Evolutionary conservation across 2,797 vertebrate genomes (phyloP).

Genomic region (Poecilia picta): DNA sequence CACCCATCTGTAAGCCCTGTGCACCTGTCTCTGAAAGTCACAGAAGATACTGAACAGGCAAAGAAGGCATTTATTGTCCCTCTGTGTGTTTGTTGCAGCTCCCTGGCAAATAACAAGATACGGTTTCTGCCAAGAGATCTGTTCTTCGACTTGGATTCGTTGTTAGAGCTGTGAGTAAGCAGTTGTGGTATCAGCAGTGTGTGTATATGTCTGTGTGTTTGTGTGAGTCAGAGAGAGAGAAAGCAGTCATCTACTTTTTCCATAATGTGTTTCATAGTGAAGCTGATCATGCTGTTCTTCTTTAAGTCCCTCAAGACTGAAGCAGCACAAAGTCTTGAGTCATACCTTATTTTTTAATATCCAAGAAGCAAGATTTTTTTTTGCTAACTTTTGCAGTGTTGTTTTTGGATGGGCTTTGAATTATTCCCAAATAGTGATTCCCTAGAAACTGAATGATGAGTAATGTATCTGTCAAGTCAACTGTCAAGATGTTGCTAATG

Average conservation of each 20-base stretch:
- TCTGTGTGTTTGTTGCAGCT: slow-evolving; percentile 77
- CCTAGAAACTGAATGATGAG: not conserved
- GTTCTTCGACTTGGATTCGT: slow-evolving; percentile 93
- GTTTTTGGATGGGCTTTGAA: not conserved
- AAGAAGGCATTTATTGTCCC: slow-evolving; percentile 2
- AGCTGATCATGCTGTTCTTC: slow-evolving; percentile 52
- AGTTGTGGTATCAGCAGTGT: slow-evolving; percentile 60
- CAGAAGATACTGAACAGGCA: not conserved
- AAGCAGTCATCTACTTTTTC: slow-evolving; percentile 1
- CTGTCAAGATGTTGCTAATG: not conserved
- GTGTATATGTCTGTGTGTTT: slow-evolving; percentile 6
- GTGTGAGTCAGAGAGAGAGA: not conserved
- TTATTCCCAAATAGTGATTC: not conserved
- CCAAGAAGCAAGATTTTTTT: not conserved
- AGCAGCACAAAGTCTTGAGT: not conserved
- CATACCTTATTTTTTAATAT: not conserved
- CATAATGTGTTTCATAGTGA: slow-evolving; percentile 36
- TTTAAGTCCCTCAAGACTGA: slow-evolving; percentile 1
- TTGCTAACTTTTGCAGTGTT: not conserved
- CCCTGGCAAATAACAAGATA: slow-evolving; percentile 95
- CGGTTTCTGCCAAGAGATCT: slow-evolving; percentile 91
- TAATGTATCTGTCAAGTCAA: not conserved
- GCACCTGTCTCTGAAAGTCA: not conserved
- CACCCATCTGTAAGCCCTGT: slow-evolving; percentile 94
- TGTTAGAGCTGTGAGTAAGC: slow-evolving; percentile 96